Evolutionary conservation across 2,113 vertebrate species (phyloP).

Genomic region (Periophthalmodon schlosseri): DNA sequence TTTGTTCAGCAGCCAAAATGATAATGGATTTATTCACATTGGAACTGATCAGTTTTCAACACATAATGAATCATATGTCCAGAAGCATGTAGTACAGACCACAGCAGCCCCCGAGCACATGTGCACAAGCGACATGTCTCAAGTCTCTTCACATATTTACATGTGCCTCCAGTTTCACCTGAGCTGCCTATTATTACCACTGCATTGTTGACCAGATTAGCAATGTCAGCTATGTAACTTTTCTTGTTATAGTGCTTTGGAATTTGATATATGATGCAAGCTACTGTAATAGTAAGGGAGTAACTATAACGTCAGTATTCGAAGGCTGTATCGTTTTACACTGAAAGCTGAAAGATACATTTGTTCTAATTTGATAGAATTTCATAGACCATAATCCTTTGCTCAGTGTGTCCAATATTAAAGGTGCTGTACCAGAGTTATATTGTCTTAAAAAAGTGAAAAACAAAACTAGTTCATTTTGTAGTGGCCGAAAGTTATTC

Average conservation of each 20-base stretch:
- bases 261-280: background rate
- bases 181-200: background rate
- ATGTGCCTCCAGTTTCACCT: background rate
- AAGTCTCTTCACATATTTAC: slow-evolving; percentile 4
- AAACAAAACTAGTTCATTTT: too few relatives aligned
- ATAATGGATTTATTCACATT: too few relatives aligned
- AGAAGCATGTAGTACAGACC: background rate
- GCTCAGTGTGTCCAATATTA: too few relatives aligned
- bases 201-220: background rate
- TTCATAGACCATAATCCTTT: too few relatives aligned
- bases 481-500: too few relatives aligned
- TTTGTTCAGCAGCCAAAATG: too few relatives aligned
- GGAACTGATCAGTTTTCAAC: background rate
- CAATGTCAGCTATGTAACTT: background rate
- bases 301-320: background rate
- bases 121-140: background rate
- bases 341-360: too few relatives aligned
- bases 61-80: background rate
- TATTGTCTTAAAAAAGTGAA: too few relatives aligned
- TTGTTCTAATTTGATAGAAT: too few relatives aligned
- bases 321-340: too few relatives aligned
- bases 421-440: too few relatives aligned
- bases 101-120: background rate
- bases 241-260: slow-evolving; percentile 4
- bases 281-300: background rate